Conservation (phyloP, 2,113 vertebrate species). For the Sialia sialis region DNA sequence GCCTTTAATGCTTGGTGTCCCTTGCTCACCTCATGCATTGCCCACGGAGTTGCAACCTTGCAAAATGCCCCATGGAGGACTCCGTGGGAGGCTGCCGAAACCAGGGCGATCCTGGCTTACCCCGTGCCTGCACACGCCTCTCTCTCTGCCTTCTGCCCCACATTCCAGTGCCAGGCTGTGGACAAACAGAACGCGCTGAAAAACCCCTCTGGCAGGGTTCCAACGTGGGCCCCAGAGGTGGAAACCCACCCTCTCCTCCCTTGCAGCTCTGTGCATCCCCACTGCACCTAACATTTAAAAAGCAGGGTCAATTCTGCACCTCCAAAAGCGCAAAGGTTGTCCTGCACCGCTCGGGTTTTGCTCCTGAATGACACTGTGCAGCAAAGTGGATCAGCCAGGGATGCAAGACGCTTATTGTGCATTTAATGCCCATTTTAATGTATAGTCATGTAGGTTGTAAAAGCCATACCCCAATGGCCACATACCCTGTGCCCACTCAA, state of each 20-base stretch:
- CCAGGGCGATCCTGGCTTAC: not conserved
- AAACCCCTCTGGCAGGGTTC: not conserved
- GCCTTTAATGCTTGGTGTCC: not conserved
- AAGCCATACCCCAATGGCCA: not conserved
- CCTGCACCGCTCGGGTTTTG: not conserved
- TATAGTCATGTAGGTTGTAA: accelerated
- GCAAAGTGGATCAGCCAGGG: too few species aligned
- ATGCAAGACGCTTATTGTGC: accelerated
- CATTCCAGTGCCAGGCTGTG: not conserved
- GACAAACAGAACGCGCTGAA: not conserved
- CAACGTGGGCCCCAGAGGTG: accelerated
- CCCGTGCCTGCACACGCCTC: not conserved
- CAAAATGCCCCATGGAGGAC: not conserved
- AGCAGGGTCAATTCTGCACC: not conserved
- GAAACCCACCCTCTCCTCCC: accelerated
- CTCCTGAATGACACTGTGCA: not conserved
- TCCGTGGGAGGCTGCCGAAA: not conserved
- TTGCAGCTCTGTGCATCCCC: not conserved
- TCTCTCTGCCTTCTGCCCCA: not conserved
- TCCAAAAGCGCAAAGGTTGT: accelerated
- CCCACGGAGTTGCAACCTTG: not conserved
- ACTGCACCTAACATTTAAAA: too few species aligned
- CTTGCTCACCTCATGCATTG: too few species aligned
- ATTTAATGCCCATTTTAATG: not conserved
- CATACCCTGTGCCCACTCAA: too few species aligned